Conservation (phyloP, 2,888 invertebrate genomes). For the Stenoptilia bipunctidactyla region DNA sequence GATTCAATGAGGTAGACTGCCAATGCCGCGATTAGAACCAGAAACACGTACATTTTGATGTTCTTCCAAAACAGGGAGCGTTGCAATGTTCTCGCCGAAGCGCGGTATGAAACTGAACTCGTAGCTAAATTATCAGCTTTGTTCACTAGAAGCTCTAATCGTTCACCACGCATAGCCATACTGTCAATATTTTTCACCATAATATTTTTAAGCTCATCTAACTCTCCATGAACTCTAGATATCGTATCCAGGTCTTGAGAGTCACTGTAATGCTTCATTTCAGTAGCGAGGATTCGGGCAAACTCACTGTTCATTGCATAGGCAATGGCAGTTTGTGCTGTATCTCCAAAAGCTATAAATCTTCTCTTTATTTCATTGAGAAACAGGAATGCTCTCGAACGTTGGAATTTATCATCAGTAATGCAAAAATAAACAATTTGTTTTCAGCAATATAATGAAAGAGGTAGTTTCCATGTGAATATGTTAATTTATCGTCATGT, state of each 20-base stretch:
- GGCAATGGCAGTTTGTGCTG: constrained; percentile 87
- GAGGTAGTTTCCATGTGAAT: constrained; percentile 92
- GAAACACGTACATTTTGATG: constrained; percentile 86
- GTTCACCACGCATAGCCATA: constrained; percentile 90
- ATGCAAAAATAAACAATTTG: constrained; percentile 94
- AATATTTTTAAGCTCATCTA: constrained; percentile 94
- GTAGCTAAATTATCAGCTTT: constrained; percentile 92
- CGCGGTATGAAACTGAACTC: constrained; percentile 87
- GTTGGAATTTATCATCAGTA: constrained; percentile 94
- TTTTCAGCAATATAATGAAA: constrained; percentile 94
- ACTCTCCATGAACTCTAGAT: constrained; percentile 88
- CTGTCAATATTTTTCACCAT: constrained; percentile 97
- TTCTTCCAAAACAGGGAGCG: constrained; percentile 95
- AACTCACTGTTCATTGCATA: constrained; percentile 98
- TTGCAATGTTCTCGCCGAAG: constrained; percentile 87
- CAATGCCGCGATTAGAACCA: constrained; percentile 75
- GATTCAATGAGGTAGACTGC: constrained; percentile 88
- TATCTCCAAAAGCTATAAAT: constrained; percentile 86
- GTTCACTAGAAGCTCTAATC: constrained; percentile 89
- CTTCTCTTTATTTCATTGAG: constrained; percentile 91
- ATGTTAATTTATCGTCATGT: constrained; percentile 92
- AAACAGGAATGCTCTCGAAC: constrained; percentile 91
- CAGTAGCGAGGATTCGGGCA: constrained; percentile 83
- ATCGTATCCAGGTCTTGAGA: constrained; percentile 87
- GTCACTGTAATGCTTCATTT: constrained; percentile 94